These are phyloP conservation scores for Nothobranchius kuhntae DNA, from an alignment of 2,113 vertebrate species.

Conservation along the genomic window DNA sequence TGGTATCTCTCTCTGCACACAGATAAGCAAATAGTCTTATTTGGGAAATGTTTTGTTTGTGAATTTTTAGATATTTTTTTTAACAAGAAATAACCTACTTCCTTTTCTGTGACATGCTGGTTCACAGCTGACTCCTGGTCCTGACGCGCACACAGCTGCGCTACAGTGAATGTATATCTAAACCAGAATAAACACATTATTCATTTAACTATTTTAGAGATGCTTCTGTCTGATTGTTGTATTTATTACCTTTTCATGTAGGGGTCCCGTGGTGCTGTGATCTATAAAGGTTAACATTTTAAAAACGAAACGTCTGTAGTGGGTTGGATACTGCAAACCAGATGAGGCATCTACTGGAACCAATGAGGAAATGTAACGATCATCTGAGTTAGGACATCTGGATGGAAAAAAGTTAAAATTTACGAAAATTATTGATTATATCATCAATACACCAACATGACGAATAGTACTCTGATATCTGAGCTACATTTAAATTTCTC, in stretches of 20 bases:
- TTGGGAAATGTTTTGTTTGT: not conserved
- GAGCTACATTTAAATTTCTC: not conserved
- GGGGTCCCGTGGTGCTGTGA: not conserved
- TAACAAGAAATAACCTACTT: slow-evolving; percentile 31
- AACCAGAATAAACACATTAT: slow-evolving; percentile 3
- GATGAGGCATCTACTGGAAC: slow-evolving; percentile 18
- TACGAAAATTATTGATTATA: not conserved
- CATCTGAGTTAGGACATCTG: slow-evolving; percentile 59
- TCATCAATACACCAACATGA: not conserved
- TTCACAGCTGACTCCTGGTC: slow-evolving; percentile 33
- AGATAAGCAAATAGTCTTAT: slow-evolving; percentile 34
- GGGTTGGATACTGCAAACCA: slow-evolving; percentile 22
- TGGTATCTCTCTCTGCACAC: slow-evolving; percentile 43
- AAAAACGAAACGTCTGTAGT: slow-evolving; percentile 57
- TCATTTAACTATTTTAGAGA: not conserved
- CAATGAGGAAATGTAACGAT: slow-evolving; percentile 49
- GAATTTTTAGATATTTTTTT: not conserved
- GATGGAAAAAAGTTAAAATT: not conserved
- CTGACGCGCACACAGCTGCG: slow-evolving; percentile 46
- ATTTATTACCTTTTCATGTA: slow-evolving; percentile 36
- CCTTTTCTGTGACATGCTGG: slow-evolving; percentile 38
- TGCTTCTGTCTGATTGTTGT: not conserved
- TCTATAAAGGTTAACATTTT: slow-evolving; percentile 56
- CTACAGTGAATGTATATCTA: slow-evolving; percentile 71
- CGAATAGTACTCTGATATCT: not conserved